Evolutionary conservation across 2,888 invertebrate species (phyloP), one percentile per base, ranked within the genome.

Genomic region (Apamea sordens): DNA sequence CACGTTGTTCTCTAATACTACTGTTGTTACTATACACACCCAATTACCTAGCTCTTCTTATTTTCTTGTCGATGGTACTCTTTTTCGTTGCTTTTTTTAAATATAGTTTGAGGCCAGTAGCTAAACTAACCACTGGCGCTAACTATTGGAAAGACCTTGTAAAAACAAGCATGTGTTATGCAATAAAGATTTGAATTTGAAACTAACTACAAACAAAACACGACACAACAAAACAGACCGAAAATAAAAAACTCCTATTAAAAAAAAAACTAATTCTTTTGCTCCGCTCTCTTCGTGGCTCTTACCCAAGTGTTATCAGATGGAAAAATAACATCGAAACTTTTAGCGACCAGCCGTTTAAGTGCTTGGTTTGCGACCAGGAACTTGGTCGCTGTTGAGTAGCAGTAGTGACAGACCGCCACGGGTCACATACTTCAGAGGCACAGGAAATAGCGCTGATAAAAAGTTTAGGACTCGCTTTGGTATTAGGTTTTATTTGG

Each of bases 301-400:
- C 47, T 21, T 24, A 63, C 74, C 41, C 53, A 79, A 89, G 83
- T 88, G 81, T 89, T 88, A 86, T 88, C 86, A 89, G 77, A 89
- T 85, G 85, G 89, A 89, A 89, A 89, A 89, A 89, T 89, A 89
- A 89, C 89, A 89, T 89, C 65, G 80, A 72, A 88, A 88, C 85
- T 89, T 86, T 89, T 84, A 86, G 85, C 82, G 82, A 79, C 83
- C 81, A 89, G 36, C 73, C 72, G 85, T 84, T 81, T 77, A 84
- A 88, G 83, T 88, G 82, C 78, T 86, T 88, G 85, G 82, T 88
- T 82, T 81, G 85, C 73, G 85, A 86, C 85, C 85, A 79, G 47
- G 63, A n/a, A 61, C 77, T 75, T 78, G 74, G 67, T 59, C 18
- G 72, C 50, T 63, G 77, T 80, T 79, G 82, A 79, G 79, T 72